Evolutionary conservation across 2,888 invertebrate species (phyloP), one percentile per base, ranked within the genome.

Genomic region (Notodromas monacha): DNA sequence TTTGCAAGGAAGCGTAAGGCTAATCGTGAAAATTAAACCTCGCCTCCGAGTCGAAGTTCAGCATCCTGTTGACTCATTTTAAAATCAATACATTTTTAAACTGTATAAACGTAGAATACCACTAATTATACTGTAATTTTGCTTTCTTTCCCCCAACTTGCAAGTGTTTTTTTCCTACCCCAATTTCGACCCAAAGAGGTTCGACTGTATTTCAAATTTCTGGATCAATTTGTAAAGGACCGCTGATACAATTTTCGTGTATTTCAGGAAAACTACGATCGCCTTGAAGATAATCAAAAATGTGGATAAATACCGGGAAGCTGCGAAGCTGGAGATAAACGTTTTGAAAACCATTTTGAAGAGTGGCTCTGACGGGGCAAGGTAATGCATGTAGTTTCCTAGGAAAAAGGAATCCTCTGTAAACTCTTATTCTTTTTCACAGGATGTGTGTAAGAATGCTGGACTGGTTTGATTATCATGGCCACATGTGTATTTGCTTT

Each of bases 251-350:
- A n/a, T n/a, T n/a, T 30, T 8, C 21, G 21, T 28, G 11, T 29
- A 30, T 36, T 14, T 26, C 37, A n/a, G 37, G 16, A 34, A 38
- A 13, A 26, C 33, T 12, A 28, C 33, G 27, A 16, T 35, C 37
- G 58, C 58, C 14, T 41, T 58, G 40, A 58, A 58, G 42, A 53
- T 60, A 31, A 58, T 58, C 35, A 59, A 60, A 43, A 58, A 59
- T 44, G 56, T 58, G 31, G 52, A 53, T 36, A 59, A 60, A 41
- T 60, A 58, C 40, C 40, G 57, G 26, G 57, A 59, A 38, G 58
- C 58, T 15, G 59, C 58, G 26, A 53, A 53, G 36, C 43, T 59
- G 32, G 58, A 58, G 40, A 56, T 58, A 29, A 56, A 56, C 40
- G 58, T 59, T 6, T 42, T 58, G 31, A 51, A 56, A 37, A 54